Evolutionary conservation across 2,113 vertebrate species (phyloP).

Genomic region (Cercopithecus mona): DNA sequence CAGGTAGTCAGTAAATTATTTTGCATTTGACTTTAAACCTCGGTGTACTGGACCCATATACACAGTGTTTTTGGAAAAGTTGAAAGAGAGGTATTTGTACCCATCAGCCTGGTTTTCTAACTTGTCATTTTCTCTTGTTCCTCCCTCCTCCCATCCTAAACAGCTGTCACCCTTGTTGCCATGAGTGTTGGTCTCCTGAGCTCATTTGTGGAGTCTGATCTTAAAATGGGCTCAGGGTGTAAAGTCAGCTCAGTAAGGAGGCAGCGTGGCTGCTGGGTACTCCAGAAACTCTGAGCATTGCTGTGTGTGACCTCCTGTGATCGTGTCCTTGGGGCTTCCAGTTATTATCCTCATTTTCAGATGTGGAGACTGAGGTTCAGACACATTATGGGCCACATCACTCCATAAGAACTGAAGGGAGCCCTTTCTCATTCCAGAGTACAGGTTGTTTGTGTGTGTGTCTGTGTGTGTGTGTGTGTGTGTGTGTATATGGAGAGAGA

Average conservation of each 20-base stretch:
- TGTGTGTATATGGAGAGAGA: rapidly evolving
- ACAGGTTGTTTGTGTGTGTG: neutral
- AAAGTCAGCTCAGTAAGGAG: neutral
- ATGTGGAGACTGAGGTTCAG: neutral
- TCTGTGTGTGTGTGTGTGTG: neutral
- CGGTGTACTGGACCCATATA: neutral
- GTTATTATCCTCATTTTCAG: neutral
- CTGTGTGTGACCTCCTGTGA: rapidly evolving
- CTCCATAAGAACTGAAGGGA: neutral
- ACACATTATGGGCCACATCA: neutral
- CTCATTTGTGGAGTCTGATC: neutral
- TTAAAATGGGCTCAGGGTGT: neutral
- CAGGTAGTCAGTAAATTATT: neutral
- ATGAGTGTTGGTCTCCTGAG: neutral
- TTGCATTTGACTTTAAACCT: neutral
- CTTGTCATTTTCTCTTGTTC: neutral
- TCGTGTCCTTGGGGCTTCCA: too few species aligned
- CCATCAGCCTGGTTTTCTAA: neutral
- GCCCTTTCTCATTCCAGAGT: neutral
- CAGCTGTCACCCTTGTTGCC: neutral
- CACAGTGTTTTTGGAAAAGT: neutral
- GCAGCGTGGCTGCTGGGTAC: too few species aligned
- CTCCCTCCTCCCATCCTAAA: neutral
- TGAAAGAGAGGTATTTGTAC: neutral
- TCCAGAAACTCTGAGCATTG: neutral